A percentile compares a stretch with the other conserved stretches of the same genome.
These are phyloP conservation scores for Acropora tenuis DNA, from an alignment of 64 coral and sea anemone genomes.

Conservation along the genomic window DNA sequence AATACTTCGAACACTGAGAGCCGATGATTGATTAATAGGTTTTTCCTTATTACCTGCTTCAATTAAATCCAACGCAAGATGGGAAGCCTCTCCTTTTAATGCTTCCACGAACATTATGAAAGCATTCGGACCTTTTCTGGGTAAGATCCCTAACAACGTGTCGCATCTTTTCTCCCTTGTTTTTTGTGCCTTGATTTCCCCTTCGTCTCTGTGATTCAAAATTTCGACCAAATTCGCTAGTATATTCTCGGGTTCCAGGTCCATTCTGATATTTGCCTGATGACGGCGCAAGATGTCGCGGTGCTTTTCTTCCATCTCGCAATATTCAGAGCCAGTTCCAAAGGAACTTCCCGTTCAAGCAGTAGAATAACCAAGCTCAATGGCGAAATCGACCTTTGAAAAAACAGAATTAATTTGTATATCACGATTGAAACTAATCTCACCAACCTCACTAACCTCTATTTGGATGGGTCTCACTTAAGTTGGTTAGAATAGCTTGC, in stretches of 20 bases:
- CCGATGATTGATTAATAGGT: no score
- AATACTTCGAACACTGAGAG: no score
- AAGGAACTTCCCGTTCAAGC: no score
- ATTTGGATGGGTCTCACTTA: no score
- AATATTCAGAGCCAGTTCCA: neutral
- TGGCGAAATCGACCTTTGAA: no score
- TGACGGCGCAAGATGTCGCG: conserved; percentile 49
- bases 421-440: no score
- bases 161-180: conserved; percentile 58
- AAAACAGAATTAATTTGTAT: no score
- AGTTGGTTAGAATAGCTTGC: no score
- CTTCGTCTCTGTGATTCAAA: conserved; percentile 61
- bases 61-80: conserved; percentile 39
- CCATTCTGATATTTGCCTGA: conserved; percentile 12
- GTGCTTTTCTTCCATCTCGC: conserved; percentile 69
- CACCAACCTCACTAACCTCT: no score
- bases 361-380: no score
- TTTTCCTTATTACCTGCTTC: conserved; percentile 1
- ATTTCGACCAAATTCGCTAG: conserved; percentile 47
- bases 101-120: conserved; percentile 69
- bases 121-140: conserved; percentile 71
- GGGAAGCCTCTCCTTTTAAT: conserved; percentile 38
- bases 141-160: conserved; percentile 63
- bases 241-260: conserved; percentile 69
- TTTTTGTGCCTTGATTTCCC: conserved; percentile 34